Conservation (phyloP, 2,797 vertebrate genomes). For the Eremophila alpestris region DNA sequence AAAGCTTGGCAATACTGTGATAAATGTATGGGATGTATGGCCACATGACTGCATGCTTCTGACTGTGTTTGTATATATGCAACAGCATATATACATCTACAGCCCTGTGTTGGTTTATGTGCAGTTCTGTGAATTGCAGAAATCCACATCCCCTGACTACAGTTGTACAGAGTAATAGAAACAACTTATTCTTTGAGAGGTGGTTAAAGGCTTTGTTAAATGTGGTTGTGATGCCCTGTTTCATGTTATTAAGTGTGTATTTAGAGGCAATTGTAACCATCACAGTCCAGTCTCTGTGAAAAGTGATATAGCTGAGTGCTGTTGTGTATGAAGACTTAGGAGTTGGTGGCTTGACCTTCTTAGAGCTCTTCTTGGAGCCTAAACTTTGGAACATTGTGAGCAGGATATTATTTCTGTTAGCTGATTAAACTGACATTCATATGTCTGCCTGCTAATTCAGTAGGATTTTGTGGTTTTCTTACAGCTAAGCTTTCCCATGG, state of each 20-base stretch:
- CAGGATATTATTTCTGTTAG: background rate
- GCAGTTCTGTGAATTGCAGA: background rate
- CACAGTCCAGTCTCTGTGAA: background rate
- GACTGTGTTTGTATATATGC: background rate
- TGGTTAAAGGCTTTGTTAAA: background rate
- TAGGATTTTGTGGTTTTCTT: background rate
- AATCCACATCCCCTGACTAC: background rate
- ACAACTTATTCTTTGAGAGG: accelerated
- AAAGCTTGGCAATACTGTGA: background rate
- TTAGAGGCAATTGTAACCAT: background rate
- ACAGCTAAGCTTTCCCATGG: background rate
- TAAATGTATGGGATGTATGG: background rate
- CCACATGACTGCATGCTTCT: background rate
- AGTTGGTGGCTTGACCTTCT: background rate
- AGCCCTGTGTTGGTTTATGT: background rate
- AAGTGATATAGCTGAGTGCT: background rate
- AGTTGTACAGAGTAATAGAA: background rate
- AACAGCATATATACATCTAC: background rate
- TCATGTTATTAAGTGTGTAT: background rate
- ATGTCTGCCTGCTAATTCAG: background rate
- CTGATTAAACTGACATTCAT: background rate
- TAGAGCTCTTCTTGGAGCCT: background rate
- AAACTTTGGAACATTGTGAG: background rate
- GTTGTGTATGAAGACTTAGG: background rate
- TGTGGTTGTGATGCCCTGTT: background rate